phyloP scores from a whole-genome alignment of 1,140 invertebrate species.

The Phocides pigmalion region DNA sequence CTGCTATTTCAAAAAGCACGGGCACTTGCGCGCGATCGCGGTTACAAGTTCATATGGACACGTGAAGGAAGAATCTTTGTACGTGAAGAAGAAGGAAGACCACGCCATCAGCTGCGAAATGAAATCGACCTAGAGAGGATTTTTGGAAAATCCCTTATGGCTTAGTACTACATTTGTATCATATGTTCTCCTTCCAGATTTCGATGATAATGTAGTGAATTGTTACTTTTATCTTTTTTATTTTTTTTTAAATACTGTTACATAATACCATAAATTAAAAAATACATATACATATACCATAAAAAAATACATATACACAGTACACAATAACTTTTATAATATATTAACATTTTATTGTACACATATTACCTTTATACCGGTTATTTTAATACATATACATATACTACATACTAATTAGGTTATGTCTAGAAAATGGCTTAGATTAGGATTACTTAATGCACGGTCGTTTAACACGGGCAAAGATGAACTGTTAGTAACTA shows the following conservation, averaged over 20 bases:
- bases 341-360: too few species aligned
- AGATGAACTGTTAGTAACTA: background rate
- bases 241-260: too few species aligned
- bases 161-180: background rate
- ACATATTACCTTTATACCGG: background rate
- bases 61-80: background rate
- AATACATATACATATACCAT: too few species aligned
- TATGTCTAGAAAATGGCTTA: background rate
- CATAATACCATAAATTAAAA: too few species aligned
- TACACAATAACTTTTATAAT: too few species aligned
- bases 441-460: background rate
- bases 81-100: background rate
- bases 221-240: too few species aligned
- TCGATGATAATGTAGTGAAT: too few species aligned
- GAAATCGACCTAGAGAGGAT: background rate
- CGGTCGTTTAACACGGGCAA: background rate
- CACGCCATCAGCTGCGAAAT: background rate
- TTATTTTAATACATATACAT: too few species aligned
- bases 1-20: background rate
- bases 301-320: too few species aligned
- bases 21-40: background rate
- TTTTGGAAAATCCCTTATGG: background rate
- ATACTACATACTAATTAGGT: too few species aligned
- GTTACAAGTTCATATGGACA: background rate
- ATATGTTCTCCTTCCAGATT: too few species aligned